Conservation (phyloP, 92 coral and sea anemone genomes). For the Palythoa heliodiscus region DNA sequence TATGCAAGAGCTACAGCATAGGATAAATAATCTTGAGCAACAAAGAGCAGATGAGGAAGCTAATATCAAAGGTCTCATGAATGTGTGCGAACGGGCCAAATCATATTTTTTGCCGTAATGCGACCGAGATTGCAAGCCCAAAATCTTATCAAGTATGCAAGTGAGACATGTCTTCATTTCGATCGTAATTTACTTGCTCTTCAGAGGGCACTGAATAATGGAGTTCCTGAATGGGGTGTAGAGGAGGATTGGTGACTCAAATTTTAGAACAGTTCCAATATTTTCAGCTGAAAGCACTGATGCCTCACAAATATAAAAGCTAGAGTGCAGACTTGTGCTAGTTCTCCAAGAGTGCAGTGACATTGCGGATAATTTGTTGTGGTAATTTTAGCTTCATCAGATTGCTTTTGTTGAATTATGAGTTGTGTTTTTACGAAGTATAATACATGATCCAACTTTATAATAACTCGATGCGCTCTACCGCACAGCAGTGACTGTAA, state of each 20-base stretch:
- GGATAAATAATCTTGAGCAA: slow-evolving; percentile 50
- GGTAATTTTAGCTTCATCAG: no score
- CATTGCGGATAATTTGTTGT: no score
- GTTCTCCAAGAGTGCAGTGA: no score
- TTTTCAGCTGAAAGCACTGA: no score
- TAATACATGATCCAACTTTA: no score
- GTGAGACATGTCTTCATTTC: slow-evolving; percentile 1
- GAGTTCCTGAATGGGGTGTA: slow-evolving; percentile 36
- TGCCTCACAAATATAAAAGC: no score
- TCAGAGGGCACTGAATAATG: slow-evolving; percentile 37
- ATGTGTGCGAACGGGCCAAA: slow-evolving; percentile 44
- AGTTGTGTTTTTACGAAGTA: not conserved
- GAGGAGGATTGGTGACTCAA: slow-evolving; percentile 37
- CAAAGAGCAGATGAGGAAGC: slow-evolving; percentile 34
- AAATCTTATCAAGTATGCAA: slow-evolving; percentile 44
- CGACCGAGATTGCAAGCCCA: slow-evolving; percentile 36
- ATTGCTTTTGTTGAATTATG: no score
- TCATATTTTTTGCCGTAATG: slow-evolving; percentile 50
- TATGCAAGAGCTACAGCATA: slow-evolving; percentile 41
- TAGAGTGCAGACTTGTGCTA: no score
- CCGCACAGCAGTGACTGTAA: no score
- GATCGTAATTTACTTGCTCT: slow-evolving; percentile 36
- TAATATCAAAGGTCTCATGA: slow-evolving; percentile 21
- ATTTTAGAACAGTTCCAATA: slow-evolving; percentile 34
- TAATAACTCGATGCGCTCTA: no score